Conservation (phyloP, 2,113 vertebrate genomes). For the Budorcas taxicolor region DNA sequence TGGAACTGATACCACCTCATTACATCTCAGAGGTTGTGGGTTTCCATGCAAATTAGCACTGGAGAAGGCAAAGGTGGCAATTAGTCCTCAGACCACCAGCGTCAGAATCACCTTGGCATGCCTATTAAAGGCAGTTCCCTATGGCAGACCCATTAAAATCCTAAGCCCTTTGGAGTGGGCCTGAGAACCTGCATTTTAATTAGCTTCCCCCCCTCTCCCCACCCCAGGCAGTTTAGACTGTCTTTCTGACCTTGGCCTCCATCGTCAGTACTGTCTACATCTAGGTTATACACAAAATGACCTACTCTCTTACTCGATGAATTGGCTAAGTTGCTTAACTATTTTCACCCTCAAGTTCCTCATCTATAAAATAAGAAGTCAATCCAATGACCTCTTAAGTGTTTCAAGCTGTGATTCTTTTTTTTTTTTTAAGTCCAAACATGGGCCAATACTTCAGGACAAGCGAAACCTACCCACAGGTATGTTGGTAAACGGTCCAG, state of each 20-base stretch:
- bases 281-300: not conserved
- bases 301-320: not conserved
- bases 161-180: not conserved
- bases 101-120: not conserved
- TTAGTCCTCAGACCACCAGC: constrained; percentile 43
- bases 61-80: constrained; percentile 18
- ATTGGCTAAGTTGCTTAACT: not conserved
- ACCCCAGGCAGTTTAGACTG: not conserved
- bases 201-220: fast-evolving
- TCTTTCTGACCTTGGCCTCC: not conserved
- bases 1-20: constrained; percentile 69
- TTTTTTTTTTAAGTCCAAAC: not conserved
- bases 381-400: not conserved
- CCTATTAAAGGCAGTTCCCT: not conserved
- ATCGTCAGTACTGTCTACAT: not conserved
- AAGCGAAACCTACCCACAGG: not conserved
- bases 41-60: constrained; percentile 63
- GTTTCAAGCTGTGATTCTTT: not conserved
- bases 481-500: too few relatives aligned
- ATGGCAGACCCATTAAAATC: not conserved
- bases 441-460: not conserved
- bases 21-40: constrained; percentile 65
- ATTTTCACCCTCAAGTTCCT: not conserved
- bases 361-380: not conserved
- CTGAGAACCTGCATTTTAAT: constrained; percentile 35